These are phyloP conservation scores for Plestiodon gilberti DNA, from an alignment of 2,113 vertebrate species.

Conservation along the genomic window DNA sequence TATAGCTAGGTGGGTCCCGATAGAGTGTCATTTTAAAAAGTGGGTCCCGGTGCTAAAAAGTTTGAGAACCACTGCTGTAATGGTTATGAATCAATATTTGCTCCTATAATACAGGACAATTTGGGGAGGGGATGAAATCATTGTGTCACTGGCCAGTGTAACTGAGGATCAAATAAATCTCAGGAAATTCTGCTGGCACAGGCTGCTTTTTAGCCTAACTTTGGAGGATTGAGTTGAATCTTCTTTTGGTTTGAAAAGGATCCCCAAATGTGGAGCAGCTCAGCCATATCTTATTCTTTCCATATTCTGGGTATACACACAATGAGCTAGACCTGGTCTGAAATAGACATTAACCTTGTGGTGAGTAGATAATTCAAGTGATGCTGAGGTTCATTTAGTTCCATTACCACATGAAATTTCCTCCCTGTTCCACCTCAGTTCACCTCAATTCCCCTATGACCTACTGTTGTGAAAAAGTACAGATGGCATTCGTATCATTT, in stretches of 20 bases:
- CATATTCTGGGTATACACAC: neutral
- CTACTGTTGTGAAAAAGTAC: too few species aligned
- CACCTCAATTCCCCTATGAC: too few species aligned
- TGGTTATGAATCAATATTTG: too few species aligned
- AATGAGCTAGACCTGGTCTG: neutral
- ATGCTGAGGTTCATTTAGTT: neutral
- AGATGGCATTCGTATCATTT: too few species aligned
- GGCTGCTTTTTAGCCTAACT: neutral
- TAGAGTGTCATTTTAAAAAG: too few species aligned
- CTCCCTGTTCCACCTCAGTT: too few species aligned
- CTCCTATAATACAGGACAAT: too few species aligned
- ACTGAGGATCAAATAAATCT: neutral
- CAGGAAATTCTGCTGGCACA: neutral
- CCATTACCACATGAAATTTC: neutral
- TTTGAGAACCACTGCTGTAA: too few species aligned
- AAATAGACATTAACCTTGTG: neutral
- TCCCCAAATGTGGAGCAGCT: neutral
- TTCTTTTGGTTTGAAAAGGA: constrained; percentile 31
- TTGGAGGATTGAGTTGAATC: neutral
- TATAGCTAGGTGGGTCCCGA: too few species aligned
- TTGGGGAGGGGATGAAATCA: neutral
- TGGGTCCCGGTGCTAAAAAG: too few species aligned
- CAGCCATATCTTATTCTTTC: neutral
- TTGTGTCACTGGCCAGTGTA: neutral
- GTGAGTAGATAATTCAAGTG: too few species aligned